A percentile compares a stretch with the other conserved stretches of the same genome.
phyloP scores from a whole-genome alignment of 2,797 vertebrate genomes.

The Phoxinus dragarum region DNA sequence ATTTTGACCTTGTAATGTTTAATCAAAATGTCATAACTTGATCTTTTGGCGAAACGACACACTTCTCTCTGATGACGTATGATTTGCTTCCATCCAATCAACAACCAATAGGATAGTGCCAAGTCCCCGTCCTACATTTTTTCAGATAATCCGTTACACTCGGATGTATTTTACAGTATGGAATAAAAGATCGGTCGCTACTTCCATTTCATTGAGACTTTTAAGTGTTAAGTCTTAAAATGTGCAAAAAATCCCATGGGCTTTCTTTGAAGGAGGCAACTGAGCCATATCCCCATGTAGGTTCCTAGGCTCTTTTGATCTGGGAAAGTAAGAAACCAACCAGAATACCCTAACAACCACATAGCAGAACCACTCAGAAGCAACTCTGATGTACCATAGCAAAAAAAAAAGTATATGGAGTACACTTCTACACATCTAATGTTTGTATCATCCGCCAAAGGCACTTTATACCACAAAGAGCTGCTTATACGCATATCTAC shows the following conservation, averaged over 20 bases:
- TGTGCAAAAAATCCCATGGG: not conserved
- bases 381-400: not conserved
- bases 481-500: not conserved
- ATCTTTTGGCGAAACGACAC: not conserved
- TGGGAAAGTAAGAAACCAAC: not conserved
- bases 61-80: not conserved
- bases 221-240: not conserved
- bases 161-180: not conserved
- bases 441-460: conserved; percentile 29
- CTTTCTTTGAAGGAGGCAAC: not conserved
- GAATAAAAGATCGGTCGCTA: not conserved
- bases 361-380: conserved; percentile 20
- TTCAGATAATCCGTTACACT: not conserved
- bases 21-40: not conserved
- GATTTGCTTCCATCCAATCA: not conserved
- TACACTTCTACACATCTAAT: conserved; percentile 7
- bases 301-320: not conserved
- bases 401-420: not conserved
- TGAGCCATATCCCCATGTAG: not conserved
- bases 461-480: conserved; percentile 14
- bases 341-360: not conserved
- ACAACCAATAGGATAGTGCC: not conserved
- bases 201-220: not conserved
- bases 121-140: not conserved
- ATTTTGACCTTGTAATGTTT: not conserved